These are phyloP conservation scores for Meghimatium bilineatum DNA, from an alignment of 2,888 invertebrate genomes.

Conservation along the genomic window DNA sequence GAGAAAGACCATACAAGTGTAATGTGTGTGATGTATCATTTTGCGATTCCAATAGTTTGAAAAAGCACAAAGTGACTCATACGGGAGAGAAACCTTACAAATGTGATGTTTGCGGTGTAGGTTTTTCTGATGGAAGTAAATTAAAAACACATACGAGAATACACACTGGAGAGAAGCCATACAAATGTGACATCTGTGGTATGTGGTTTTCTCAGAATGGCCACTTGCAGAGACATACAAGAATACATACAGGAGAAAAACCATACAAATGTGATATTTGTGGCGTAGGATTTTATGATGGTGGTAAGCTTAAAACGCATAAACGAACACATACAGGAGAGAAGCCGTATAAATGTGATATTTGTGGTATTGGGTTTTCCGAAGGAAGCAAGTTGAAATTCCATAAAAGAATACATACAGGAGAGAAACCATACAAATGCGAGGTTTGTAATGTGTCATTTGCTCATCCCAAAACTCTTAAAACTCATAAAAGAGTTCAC, in stretches of 20 bases:
- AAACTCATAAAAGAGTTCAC: background rate
- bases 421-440: background rate
- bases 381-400: background rate
- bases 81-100: background rate
- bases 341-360: background rate
- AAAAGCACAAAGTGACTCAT: background rate
- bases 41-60: background rate
- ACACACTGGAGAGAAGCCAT: background rate
- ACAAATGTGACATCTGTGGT: constrained; percentile 9
- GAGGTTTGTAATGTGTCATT: background rate
- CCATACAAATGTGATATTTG: constrained; percentile 4
- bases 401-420: background rate
- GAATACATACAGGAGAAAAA: background rate
- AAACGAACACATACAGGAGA: background rate
- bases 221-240: background rate
- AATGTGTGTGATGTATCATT: background rate
- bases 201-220: background rate
- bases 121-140: background rate
- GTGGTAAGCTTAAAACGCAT: background rate
- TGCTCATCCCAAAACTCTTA: background rate
- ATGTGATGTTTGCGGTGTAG: background rate
- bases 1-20: background rate
- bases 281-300: background rate
- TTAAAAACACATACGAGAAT: background rate
- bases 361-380: background rate